A percentile compares a stretch with the other conserved stretches of the same genome.
These are phyloP conservation scores for Melanostoma scalare DNA, from an alignment of 2,888 invertebrate genomes.

Conservation along the genomic window DNA sequence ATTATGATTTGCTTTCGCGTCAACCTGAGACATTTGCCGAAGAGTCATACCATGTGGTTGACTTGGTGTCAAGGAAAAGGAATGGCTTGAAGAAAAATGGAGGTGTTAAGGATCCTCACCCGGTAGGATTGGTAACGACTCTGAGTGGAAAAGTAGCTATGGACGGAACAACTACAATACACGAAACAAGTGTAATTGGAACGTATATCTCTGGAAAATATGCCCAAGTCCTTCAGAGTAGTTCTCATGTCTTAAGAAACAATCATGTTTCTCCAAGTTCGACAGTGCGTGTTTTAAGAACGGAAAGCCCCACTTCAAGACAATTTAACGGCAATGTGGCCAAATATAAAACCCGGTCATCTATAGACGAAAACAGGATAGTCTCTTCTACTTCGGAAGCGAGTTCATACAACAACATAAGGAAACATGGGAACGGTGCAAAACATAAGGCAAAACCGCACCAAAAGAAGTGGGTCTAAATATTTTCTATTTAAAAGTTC, in stretches of 20 bases:
- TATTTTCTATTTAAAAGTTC: too few species aligned
- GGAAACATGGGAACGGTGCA: conserved; percentile 80
- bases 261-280: conserved; percentile 85
- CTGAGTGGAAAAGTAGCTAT: conserved; percentile 92
- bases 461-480: conserved; percentile 47
- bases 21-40: conserved; percentile 93
- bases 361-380: conserved; percentile 84
- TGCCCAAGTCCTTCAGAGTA: conserved; percentile 92
- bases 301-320: conserved; percentile 83
- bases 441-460: conserved; percentile 55
- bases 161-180: conserved; percentile 91
- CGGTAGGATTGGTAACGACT: conserved; percentile 91
- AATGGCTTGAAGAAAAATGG: conserved; percentile 78
- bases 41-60: conserved; percentile 92
- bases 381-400: conserved; percentile 83
- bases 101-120: conserved; percentile 84
- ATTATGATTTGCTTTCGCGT: conserved; percentile 92
- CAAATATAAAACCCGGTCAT: conserved; percentile 85
- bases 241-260: conserved; percentile 85
- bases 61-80: conserved; percentile 82
- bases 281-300: conserved; percentile 88
- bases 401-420: conserved; percentile 76
- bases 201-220: conserved; percentile 94
- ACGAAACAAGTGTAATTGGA: conserved; percentile 94
- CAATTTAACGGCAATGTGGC: conserved; percentile 77